These are phyloP conservation scores for Gymnosoma rotundatum DNA, from an alignment of 2,888 invertebrate genomes.

Conservation along the genomic window DNA sequence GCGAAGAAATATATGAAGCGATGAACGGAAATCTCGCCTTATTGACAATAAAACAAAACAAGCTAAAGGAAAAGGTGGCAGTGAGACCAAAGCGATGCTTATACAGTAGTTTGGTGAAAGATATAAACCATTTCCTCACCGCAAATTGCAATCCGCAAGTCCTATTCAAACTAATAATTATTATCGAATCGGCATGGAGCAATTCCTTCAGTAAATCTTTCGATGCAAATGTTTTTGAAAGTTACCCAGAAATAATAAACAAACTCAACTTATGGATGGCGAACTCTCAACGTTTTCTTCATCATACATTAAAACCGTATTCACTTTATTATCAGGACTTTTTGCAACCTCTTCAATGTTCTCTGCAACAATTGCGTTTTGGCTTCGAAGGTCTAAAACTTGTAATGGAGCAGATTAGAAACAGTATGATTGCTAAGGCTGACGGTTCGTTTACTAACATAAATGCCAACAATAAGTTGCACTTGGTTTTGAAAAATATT, in stretches of 20 bases:
- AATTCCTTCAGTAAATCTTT: conserved; percentile 53
- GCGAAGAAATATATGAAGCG: conserved; percentile 75
- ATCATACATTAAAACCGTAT: conserved; percentile 83
- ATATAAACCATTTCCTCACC: conserved; percentile 79
- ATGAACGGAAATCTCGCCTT: conserved; percentile 72
- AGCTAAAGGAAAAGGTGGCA: conserved; percentile 79
- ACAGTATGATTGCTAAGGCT: conserved; percentile 42
- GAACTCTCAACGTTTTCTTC: conserved; percentile 79
- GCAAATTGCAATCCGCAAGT: conserved; percentile 78
- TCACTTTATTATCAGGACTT: conserved; percentile 90
- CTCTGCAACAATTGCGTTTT: conserved; percentile 86
- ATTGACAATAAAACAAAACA: conserved; percentile 73
- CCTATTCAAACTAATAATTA: conserved; percentile 74
- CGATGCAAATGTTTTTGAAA: conserved; percentile 68
- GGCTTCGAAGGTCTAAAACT: conserved; percentile 85
- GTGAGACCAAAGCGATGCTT: conserved; percentile 79
- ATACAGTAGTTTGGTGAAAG: conserved; percentile 78
- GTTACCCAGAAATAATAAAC: conserved; percentile 75
- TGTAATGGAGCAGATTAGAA: conserved; percentile 82
- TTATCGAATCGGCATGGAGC: conserved; percentile 73
- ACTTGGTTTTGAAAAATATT: conserved; percentile 76
- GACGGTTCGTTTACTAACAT: conserved; percentile 71
- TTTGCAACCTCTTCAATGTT: conserved; percentile 87
- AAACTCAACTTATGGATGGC: conserved; percentile 80
- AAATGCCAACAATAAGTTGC: conserved; percentile 73